Evolutionary conservation across 1,140 invertebrate genomes (phyloP).

Genomic region (Heliconius nattereri): DNA sequence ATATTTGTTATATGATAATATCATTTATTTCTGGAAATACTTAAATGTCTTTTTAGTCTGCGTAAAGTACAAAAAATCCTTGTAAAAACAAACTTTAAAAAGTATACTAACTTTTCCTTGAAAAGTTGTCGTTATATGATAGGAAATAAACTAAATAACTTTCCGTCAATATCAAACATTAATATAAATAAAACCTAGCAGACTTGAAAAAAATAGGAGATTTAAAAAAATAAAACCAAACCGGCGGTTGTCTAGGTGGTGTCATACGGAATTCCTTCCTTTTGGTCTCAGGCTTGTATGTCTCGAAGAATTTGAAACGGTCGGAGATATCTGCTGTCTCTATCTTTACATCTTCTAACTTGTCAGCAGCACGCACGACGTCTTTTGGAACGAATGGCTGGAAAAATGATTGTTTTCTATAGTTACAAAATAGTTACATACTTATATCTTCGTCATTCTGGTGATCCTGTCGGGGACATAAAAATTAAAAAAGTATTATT

Average conservation of each 20-base stretch:
- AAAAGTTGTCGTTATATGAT: too few relatives aligned
- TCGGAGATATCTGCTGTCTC: constrained; percentile 91
- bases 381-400: constrained; percentile 84
- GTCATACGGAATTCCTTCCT: constrained; percentile 92
- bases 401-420: not conserved
- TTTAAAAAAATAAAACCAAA: constrained; percentile 21
- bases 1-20: not conserved
- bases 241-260: constrained; percentile 87
- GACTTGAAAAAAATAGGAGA: too few relatives aligned
- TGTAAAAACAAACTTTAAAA: too few relatives aligned
- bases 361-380: constrained; percentile 86
- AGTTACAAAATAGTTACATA: not conserved
- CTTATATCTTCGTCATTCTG: not conserved
- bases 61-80: too few relatives aligned
- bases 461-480: too few relatives aligned
- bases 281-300: constrained; percentile 87
- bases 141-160: too few relatives aligned
- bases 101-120: too few relatives aligned
- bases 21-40: too few relatives aligned
- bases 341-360: constrained; percentile 88
- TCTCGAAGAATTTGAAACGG: constrained; percentile 95
- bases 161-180: too few relatives aligned
- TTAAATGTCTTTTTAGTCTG: too few relatives aligned
- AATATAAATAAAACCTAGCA: too few relatives aligned
- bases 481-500: not conserved